Conservation (phyloP, 2,797 vertebrate species). For the Adelosebastes latens region DNA sequence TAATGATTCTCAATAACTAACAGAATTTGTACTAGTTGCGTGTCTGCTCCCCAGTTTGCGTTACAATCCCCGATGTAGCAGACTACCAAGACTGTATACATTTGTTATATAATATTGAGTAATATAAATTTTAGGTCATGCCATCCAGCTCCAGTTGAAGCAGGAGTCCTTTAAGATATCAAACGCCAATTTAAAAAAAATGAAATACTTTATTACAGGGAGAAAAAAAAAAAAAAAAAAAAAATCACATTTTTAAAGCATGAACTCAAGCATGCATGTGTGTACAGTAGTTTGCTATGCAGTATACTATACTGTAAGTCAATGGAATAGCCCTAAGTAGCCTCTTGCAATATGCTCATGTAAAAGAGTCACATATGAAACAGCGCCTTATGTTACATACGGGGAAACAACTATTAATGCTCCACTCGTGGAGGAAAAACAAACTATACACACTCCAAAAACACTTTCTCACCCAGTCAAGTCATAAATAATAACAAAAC, state of each 20-base stretch:
- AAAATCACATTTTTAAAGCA: slow-evolving; percentile 53
- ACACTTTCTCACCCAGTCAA: slow-evolving; percentile 36
- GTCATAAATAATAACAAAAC: slow-evolving; percentile 66
- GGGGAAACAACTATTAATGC: slow-evolving; percentile 1
- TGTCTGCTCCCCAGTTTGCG: background rate
- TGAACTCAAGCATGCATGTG: slow-evolving; percentile 55
- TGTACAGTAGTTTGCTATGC: slow-evolving; percentile 64
- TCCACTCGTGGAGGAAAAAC: slow-evolving; percentile 5
- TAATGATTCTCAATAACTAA: background rate
- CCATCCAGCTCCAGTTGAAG: background rate
- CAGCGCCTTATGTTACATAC: slow-evolving; percentile 24
- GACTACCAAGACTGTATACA: background rate
- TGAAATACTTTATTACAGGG: slow-evolving; percentile 60
- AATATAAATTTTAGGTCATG: background rate
- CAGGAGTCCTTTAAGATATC: background rate
- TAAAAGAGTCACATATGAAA: slow-evolving; percentile 43
- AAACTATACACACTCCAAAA: slow-evolving; percentile 24
- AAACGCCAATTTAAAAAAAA: slow-evolving; percentile 21
- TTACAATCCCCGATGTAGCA: background rate
- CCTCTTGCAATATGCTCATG: slow-evolving; percentile 39
- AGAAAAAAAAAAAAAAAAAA: background rate
- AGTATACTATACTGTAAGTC: slow-evolving; percentile 28
- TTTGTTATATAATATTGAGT: background rate
- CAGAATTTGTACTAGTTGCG: background rate
- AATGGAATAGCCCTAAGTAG: slow-evolving; percentile 42